A percentile compares a stretch with the other conserved stretches of the same genome.
These are phyloP conservation scores for Ophthalmolycus amberensis DNA, from an alignment of 2,113 vertebrate species.

Conservation along the genomic window DNA sequence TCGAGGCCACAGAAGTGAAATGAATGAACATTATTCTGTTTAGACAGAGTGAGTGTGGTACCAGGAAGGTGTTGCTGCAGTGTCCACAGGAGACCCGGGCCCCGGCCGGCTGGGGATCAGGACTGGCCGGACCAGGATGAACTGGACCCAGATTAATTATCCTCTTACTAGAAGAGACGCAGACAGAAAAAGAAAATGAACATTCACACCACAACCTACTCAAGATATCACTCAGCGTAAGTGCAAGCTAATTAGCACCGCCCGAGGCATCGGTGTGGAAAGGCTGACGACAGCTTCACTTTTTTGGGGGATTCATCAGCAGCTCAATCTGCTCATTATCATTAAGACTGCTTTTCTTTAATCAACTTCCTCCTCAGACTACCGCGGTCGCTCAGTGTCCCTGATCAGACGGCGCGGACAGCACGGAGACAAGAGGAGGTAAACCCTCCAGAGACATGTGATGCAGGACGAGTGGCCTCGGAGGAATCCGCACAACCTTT, in stretches of 20 bases:
- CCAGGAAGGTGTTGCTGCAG: slow-evolving; percentile 94
- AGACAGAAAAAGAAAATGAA: slow-evolving; percentile 37
- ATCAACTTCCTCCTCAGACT: slow-evolving; percentile 9
- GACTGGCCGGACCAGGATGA: slow-evolving; percentile 90
- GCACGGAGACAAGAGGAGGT: slow-evolving; percentile 8
- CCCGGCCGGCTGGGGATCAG: slow-evolving; percentile 91
- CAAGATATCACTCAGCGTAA: background rate
- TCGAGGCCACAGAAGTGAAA: background rate
- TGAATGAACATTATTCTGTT: background rate
- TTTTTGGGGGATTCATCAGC: slow-evolving; percentile 17
- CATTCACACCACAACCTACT: slow-evolving; percentile 9
- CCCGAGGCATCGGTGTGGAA: background rate
- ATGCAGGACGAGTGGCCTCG: background rate
- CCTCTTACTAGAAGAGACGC: slow-evolving; percentile 85
- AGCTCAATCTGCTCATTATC: slow-evolving; percentile 33
- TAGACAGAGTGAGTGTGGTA: slow-evolving; percentile 12
- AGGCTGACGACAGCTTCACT: slow-evolving; percentile 7
- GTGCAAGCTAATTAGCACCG: slow-evolving; percentile 4
- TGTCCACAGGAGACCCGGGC: slow-evolving; percentile 93
- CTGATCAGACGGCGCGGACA: slow-evolving; percentile 32
- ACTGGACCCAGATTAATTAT: slow-evolving; percentile 94
- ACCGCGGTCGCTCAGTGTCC: slow-evolving; percentile 21
- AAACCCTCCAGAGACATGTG: slow-evolving; percentile 17
- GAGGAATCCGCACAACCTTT: background rate
- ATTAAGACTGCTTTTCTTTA: slow-evolving; percentile 22